Evolutionary conservation across 2,797 vertebrate genomes (phyloP).

Genomic region (Acrossocheilus wenchowensis): DNA sequence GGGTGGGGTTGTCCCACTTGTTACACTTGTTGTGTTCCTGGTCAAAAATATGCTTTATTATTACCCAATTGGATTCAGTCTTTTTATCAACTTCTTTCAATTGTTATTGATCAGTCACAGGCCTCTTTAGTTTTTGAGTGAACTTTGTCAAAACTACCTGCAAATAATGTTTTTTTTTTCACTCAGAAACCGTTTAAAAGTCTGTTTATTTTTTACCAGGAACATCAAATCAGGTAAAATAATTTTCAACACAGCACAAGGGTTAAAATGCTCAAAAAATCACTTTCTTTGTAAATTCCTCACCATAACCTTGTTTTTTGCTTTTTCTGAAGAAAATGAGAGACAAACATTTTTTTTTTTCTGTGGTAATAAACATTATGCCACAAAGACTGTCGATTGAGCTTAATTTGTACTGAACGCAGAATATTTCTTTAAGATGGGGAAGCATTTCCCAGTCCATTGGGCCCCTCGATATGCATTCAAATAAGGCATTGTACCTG

Average conservation of each 20-base stretch:
- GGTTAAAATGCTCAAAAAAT: background rate
- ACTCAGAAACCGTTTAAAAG: background rate
- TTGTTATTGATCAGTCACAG: background rate
- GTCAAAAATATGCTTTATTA: background rate
- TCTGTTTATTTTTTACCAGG: background rate
- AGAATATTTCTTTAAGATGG: background rate
- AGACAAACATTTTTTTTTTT: background rate
- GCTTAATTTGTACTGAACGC: background rate
- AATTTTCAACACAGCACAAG: background rate
- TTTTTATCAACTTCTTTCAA: background rate
- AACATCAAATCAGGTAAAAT: background rate
- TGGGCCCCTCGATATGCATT: background rate
- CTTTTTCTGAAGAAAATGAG: background rate
- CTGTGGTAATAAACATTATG: background rate
- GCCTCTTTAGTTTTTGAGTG: background rate
- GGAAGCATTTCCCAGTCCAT: background rate
- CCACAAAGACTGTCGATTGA: background rate
- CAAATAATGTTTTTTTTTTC: background rate
- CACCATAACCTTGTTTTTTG: background rate
- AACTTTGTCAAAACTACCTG: background rate
- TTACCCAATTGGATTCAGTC: too few relatives aligned
- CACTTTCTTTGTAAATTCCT: background rate
- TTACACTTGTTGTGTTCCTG: background rate
- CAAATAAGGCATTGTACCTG: slow-evolving; percentile 30
- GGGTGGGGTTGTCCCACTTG: background rate